phyloP scores from a whole-genome alignment of 1,140 invertebrate species.

The Cyphomyrmex costatus region DNA sequence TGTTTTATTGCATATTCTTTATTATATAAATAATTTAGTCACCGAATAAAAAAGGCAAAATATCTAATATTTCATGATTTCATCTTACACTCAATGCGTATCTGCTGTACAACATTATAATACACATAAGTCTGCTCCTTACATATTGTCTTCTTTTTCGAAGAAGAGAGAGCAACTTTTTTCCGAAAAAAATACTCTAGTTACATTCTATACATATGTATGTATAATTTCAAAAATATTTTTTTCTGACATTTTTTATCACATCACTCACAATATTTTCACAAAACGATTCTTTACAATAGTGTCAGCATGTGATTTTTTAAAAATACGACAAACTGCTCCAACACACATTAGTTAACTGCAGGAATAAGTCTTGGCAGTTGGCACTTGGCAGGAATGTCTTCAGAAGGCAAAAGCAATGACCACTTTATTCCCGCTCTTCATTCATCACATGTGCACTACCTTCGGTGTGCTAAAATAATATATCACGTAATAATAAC shows the following conservation, averaged over 20 bases:
- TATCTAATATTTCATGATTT: constrained; percentile 45
- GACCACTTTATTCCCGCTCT: constrained; percentile 66
- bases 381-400: constrained; percentile 84
- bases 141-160: constrained; percentile 25
- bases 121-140: constrained; percentile 64
- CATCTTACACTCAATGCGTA: constrained; percentile 24
- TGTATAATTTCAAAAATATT: constrained; percentile 59
- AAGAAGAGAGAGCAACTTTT: background rate
- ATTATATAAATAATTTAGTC: constrained; percentile 61
- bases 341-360: constrained; percentile 49
- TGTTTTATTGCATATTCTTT: constrained; percentile 6
- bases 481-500: background rate
- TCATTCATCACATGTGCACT: constrained; percentile 85
- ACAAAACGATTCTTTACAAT: constrained; percentile 11
- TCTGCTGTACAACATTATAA: constrained; percentile 72
- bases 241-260: background rate
- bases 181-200: constrained; percentile 19
- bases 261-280: background rate
- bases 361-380: constrained; percentile 77
- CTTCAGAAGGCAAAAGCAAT: constrained; percentile 78
- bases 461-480: constrained; percentile 85
- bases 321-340: constrained; percentile 45
- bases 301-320: background rate
- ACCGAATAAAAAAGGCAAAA: constrained; percentile 63
- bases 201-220: constrained; percentile 50